Evolutionary conservation across 2,888 invertebrate genomes (phyloP).

Genomic region (Leptinotarsa haldemani): DNA sequence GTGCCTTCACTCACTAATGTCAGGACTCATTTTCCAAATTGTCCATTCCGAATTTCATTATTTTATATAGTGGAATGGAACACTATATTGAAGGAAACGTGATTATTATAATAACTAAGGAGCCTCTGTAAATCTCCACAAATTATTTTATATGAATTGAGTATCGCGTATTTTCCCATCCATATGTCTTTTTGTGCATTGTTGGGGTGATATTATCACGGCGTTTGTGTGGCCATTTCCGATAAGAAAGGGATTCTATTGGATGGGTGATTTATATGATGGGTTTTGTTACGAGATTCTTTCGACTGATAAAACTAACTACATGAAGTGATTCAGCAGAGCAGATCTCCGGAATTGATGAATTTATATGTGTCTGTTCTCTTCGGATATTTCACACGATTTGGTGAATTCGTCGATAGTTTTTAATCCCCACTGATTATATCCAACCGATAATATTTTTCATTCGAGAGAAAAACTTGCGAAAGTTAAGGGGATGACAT

Average conservation of each 20-base stretch:
- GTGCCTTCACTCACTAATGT: no score
- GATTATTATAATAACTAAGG: neutral
- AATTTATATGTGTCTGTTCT: neutral
- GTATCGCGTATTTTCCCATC: neutral
- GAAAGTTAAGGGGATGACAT: no score
- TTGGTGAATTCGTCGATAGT: no score
- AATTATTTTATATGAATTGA: slow-evolving; percentile 10
- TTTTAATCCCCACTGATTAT: no score
- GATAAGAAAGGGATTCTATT: slow-evolving; percentile 10
- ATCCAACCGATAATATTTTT: no score
- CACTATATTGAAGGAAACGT: neutral
- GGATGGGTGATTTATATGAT: neutral
- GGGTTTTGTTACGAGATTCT: neutral
- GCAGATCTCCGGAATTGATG: neutral
- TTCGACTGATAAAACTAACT: slow-evolving; percentile 3
- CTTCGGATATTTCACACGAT: neutral
- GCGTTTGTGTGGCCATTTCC: neutral
- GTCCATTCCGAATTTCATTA: no score
- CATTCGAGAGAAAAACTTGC: no score
- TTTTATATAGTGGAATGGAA: no score
- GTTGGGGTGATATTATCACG: slow-evolving; percentile 10
- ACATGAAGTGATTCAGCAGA: neutral
- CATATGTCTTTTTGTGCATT: slow-evolving; percentile 10
- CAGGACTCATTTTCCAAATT: no score
- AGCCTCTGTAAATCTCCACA: neutral